Conservation (phyloP, 2,888 invertebrate genomes). For the Nebria brevicollis region DNA sequence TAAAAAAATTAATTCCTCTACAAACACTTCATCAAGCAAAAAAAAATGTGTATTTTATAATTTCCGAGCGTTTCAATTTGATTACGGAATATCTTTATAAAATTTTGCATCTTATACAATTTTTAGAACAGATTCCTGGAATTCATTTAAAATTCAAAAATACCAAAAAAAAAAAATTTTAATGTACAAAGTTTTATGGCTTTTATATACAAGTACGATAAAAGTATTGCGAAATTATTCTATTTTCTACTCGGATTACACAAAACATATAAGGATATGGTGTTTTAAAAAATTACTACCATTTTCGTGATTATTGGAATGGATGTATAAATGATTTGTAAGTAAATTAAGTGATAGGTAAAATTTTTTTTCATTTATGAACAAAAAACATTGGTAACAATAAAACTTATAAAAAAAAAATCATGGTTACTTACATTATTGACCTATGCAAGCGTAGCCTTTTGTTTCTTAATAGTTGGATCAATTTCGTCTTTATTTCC, state of each 20-base stretch:
- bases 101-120: not conserved
- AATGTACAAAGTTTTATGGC: too few relatives aligned
- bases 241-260: too few relatives aligned
- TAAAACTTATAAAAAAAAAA: not conserved
- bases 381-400: not conserved
- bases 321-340: not conserved
- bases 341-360: not conserved
- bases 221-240: too few relatives aligned
- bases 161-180: too few relatives aligned
- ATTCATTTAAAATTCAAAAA: not conserved
- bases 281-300: not conserved
- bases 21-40: constrained; percentile 35
- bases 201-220: too few relatives aligned
- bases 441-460: constrained; percentile 70
- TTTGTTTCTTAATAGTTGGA: constrained; percentile 65
- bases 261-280: too few relatives aligned
- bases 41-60: constrained; percentile 28
- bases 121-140: not conserved
- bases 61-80: constrained; percentile 4
- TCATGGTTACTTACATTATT: not conserved
- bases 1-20: constrained; percentile 23
- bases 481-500: constrained; percentile 68
- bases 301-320: not conserved
- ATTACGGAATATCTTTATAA: not conserved
- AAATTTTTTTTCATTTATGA: not conserved